Evolutionary conservation across 2,888 invertebrate species (phyloP), one percentile per base, ranked within the genome.

Genomic region (Tetragonula carbonaria): DNA sequence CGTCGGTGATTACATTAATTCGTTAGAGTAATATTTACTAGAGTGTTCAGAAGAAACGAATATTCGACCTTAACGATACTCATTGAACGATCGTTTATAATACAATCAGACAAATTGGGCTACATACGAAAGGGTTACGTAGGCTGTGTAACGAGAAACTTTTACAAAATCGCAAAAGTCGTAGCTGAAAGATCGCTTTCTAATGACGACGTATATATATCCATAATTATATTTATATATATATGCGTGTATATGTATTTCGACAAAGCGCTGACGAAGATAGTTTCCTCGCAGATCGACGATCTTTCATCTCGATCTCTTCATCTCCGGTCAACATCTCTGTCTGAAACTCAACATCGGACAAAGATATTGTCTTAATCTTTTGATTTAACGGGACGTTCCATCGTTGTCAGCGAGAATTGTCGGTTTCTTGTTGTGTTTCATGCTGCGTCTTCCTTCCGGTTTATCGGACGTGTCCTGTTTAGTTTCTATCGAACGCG

Each of bases 1-100:
- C 71, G 80, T 71, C 16, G 73, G 45, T 80, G 78, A 71, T 86
- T 83, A 78, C 23, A 72, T 78, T 82, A 82, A 74, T 76, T 75
- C 72, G 23, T 83, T 78, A 68, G 11, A 33, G 13, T 77, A 66
- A 68, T 65, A 72, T 66, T 72, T 8, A 66, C 51, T 38, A 66
- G 45, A 45, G 28, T 50, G 53, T 77, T 65, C 62, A 78, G 63
- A 82, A 74, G 63, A 75, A 82, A 80, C 13, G 66, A 65, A n/a
- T 74, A 63, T 18, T 72, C 23, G 71, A 76, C 62, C 33, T 57
- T 38, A 66, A 66, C 53, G 28, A 63, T 65, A 55, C 45, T 14
- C 23, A 66, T 78, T 66, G 62, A 33, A 51, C 72, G 74, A 73
- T 76, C 51, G 21, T 70, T 21, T 33, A 18, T 72, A 45, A 62